These are phyloP conservation scores for Lepidothrix coronata DNA, from an alignment of 2,113 vertebrate species.

Conservation along the genomic window DNA sequence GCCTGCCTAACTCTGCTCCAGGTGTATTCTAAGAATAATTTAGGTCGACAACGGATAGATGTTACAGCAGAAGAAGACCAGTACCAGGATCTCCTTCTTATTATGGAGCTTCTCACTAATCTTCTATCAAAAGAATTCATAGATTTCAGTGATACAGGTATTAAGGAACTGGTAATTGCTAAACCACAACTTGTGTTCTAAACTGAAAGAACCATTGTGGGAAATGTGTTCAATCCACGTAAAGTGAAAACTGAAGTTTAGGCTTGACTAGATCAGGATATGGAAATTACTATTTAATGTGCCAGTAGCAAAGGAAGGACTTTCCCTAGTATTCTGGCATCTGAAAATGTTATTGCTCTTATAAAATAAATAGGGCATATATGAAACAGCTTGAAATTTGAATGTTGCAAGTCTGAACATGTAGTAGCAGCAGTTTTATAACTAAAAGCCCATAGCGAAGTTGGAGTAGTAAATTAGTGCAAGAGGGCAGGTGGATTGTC, in stretches of 20 bases:
- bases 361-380: background rate
- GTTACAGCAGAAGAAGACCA: constrained; percentile 95
- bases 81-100: constrained; percentile 98
- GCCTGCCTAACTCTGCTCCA: constrained; percentile 95
- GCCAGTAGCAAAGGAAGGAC: background rate
- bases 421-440: background rate
- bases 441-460: background rate
- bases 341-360: background rate
- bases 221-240: background rate
- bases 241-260: background rate
- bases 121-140: constrained; percentile 98
- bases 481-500: background rate
- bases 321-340: background rate
- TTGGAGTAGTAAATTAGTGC: background rate
- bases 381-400: background rate
- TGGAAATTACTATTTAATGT: background rate
- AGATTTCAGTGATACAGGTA: constrained; percentile 98
- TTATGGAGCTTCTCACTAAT: constrained; percentile 99
- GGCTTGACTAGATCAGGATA: background rate
- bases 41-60: constrained; percentile 89
- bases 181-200: background rate
- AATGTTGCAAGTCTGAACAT: background rate
- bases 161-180: background rate
- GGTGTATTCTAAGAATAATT: constrained; percentile 97
- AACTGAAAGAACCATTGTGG: background rate